Percentiles rank a stretch among this genome's conserved stretches.
phyloP scores from a whole-genome alignment of 1,140 invertebrate genomes.

The Trachelipus rathkii region DNA sequence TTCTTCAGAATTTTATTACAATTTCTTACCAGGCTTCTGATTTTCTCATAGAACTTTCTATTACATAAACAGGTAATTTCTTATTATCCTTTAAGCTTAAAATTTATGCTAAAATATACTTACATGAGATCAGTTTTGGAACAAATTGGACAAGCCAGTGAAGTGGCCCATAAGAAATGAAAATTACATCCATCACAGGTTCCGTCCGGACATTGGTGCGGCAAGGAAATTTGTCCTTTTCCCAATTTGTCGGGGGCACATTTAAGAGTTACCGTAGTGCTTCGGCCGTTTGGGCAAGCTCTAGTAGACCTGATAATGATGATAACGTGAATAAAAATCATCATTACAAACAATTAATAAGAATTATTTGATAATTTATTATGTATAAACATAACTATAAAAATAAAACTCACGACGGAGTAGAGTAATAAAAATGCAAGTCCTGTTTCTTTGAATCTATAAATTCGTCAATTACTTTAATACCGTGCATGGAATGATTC shows the following conservation, averaged over 20 bases:
- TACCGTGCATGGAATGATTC: slow-evolving; percentile 47
- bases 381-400: too few relatives aligned
- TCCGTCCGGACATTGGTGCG: slow-evolving; percentile 59
- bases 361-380: background rate
- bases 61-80: background rate
- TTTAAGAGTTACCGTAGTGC: slow-evolving; percentile 56
- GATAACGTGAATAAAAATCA: too few relatives aligned
- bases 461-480: slow-evolving; percentile 50
- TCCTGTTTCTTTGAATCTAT: slow-evolving; percentile 45
- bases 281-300: slow-evolving; percentile 57
- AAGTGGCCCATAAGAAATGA: slow-evolving; percentile 58
- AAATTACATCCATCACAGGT: slow-evolving; percentile 64
- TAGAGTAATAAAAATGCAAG: slow-evolving; percentile 53
- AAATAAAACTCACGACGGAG: slow-evolving; percentile 50
- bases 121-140: slow-evolving; percentile 53
- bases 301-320: slow-evolving; percentile 51
- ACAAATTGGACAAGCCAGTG: slow-evolving; percentile 58
- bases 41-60: background rate
- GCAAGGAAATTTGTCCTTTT: slow-evolving; percentile 52
- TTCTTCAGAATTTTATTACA: background rate
- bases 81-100: background rate
- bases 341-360: background rate
- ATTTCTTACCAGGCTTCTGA: background rate
- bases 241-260: slow-evolving; percentile 52
- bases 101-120: slow-evolving; percentile 14